A percentile compares a stretch with the other conserved stretches of the same genome.
Evolutionary conservation across 1,140 invertebrate genomes (phyloP).

Genomic region (Cotesia vestalis): DNA sequence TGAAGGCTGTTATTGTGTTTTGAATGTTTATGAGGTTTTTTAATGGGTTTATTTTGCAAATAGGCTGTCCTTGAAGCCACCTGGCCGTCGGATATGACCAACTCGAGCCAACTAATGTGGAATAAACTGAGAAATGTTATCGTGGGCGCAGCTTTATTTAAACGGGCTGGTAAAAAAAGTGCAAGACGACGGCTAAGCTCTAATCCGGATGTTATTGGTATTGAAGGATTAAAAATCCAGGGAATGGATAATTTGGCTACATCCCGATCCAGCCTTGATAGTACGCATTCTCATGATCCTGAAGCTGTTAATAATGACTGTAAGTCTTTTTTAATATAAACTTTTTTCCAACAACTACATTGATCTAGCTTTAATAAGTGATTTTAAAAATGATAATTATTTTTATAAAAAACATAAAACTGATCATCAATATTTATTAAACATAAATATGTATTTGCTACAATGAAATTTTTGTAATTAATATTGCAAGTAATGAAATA

Average conservation of each 20-base stretch:
- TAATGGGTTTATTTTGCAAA: slow-evolving; percentile 25
- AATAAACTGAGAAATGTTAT: slow-evolving; percentile 93
- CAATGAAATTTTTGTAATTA: no score
- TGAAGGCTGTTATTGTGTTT: no score
- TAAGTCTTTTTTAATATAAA: slow-evolving; percentile 42
- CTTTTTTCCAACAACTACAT: neutral
- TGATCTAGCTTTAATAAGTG: neutral
- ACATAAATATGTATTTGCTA: no score
- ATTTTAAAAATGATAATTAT: no score
- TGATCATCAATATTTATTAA: no score
- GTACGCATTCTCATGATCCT: slow-evolving; percentile 62
- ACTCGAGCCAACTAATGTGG: slow-evolving; percentile 87
- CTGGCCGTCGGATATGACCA: slow-evolving; percentile 90
- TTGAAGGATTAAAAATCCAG: slow-evolving; percentile 54
- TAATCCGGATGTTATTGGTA: slow-evolving; percentile 52
- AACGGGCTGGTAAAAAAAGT: slow-evolving; percentile 73
- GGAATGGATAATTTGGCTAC: slow-evolving; percentile 57
- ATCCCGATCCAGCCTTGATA: slow-evolving; percentile 63
- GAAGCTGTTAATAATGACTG: slow-evolving; percentile 59
- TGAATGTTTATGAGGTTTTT: slow-evolving; percentile 1
- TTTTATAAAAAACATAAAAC: no score
- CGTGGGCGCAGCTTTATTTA: slow-evolving; percentile 87
- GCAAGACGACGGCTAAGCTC: slow-evolving; percentile 64
- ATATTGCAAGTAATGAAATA: no score
- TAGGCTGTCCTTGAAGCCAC: slow-evolving; percentile 90